phyloP scores from a whole-genome alignment of 2,888 invertebrate genomes.

The Drosophila kanekoi region DNA sequence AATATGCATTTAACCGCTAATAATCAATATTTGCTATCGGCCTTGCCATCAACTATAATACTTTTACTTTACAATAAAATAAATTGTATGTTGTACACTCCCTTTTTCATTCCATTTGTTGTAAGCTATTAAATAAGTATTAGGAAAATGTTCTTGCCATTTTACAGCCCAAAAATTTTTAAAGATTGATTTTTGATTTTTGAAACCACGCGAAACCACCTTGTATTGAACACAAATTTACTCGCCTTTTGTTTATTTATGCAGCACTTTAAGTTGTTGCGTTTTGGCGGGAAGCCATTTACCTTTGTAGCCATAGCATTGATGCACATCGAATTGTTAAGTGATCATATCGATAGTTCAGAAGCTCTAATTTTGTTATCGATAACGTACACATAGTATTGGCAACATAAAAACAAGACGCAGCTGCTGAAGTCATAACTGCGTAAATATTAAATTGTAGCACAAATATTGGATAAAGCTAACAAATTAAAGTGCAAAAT shows the following conservation, averaged over 20 bases:
- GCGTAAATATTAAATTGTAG: conserved; percentile 30
- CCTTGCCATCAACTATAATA: too few species aligned
- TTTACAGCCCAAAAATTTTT: too few species aligned
- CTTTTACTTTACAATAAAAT: too few species aligned
- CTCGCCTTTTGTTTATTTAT: too few species aligned
- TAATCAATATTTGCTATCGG: background rate
- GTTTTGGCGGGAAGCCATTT: background rate
- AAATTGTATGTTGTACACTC: too few species aligned
- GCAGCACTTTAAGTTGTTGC: background rate
- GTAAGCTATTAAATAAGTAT: too few species aligned
- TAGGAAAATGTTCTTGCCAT: too few species aligned
- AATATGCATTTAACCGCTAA: background rate
- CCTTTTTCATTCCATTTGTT: too few species aligned
- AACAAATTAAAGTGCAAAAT: conserved; percentile 47
- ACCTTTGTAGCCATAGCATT: conserved; percentile 1
- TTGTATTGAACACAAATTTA: too few species aligned
- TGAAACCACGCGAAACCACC: too few species aligned
- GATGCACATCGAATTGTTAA: background rate
- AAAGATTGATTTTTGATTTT: too few species aligned
- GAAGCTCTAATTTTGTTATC: background rate
- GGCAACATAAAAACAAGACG: conserved; percentile 29
- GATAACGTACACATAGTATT: background rate
- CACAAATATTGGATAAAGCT: background rate
- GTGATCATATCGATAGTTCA: background rate
- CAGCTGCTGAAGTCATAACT: conserved; percentile 19